These are phyloP conservation scores for Apotomis capreana DNA, from an alignment of 2,888 invertebrate species.

Conservation along the genomic window DNA sequence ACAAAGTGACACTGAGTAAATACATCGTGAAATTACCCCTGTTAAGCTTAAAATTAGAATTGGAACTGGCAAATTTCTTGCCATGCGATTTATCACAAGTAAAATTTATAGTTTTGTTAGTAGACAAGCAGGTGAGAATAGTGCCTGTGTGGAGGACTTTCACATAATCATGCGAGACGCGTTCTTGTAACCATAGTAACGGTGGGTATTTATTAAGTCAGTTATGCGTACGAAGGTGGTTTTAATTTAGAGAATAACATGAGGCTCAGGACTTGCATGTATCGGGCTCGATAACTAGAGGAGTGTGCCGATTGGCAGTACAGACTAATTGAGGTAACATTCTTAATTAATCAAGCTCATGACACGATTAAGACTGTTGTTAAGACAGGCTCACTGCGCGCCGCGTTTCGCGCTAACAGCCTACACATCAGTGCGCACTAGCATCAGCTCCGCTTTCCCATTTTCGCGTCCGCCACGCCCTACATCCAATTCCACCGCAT, in stretches of 20 bases:
- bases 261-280: conserved; percentile 50
- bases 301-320: conserved; percentile 44
- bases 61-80: no score
- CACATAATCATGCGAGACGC: conserved; percentile 30
- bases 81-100: no score
- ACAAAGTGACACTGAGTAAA: no score
- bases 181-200: conserved; percentile 51
- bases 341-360: not conserved
- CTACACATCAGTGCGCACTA: no score
- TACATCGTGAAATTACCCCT: no score
- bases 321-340: not conserved
- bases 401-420: no score
- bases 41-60: no score
- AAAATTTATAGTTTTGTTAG: not conserved
- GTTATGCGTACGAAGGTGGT: conserved; percentile 69
- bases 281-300: conserved; percentile 47
- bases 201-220: conserved; percentile 62
- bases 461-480: no score
- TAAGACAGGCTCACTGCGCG: no score
- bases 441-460: no score
- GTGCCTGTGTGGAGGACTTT: not conserved
- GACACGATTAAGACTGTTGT: no score
- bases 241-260: conserved; percentile 72
- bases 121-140: not conserved
- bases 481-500: no score